phyloP scores from a whole-genome alignment of 2,113 vertebrate genomes.

The Nycticorax nycticorax region DNA sequence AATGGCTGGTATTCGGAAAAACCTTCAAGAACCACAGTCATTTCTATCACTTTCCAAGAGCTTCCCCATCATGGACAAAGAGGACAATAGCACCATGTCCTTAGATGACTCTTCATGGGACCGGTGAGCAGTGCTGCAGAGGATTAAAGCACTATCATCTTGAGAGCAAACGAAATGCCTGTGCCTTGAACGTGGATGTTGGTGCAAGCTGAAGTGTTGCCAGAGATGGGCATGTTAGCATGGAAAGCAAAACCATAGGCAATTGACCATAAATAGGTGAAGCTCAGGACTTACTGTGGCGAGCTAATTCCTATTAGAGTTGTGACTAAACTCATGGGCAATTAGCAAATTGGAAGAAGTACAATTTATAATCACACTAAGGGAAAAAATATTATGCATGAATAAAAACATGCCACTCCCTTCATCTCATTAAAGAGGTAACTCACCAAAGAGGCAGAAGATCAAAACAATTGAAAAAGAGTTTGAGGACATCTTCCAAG shows the following conservation, averaged over 20 bases:
- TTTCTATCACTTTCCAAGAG: background rate
- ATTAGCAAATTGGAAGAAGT: slow-evolving; percentile 21
- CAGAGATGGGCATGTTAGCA: background rate
- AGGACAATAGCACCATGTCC: background rate
- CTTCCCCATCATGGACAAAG: background rate
- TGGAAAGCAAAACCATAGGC: background rate
- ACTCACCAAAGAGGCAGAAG: slow-evolving; percentile 28
- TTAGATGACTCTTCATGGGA: background rate
- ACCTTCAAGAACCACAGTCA: background rate
- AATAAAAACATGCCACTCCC: slow-evolving; percentile 47
- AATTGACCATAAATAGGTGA: background rate
- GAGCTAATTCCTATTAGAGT: slow-evolving; percentile 12
- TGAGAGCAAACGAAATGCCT: background rate
- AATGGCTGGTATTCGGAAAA: background rate
- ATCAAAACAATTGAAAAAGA: slow-evolving; percentile 48
- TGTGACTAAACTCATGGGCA: background rate
- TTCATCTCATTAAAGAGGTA: slow-evolving; percentile 38
- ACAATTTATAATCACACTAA: slow-evolving; percentile 13
- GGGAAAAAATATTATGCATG: background rate
- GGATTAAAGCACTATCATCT: background rate
- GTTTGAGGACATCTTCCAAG: slow-evolving; percentile 9
- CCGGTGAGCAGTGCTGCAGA: background rate
- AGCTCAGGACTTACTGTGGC: background rate
- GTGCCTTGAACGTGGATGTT: background rate
- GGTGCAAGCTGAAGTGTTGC: background rate